Percentiles rank a stretch among this genome's conserved stretches.
phyloP scores from a whole-genome alignment of 2,113 vertebrate genomes.

The Perca fluviatilis region DNA sequence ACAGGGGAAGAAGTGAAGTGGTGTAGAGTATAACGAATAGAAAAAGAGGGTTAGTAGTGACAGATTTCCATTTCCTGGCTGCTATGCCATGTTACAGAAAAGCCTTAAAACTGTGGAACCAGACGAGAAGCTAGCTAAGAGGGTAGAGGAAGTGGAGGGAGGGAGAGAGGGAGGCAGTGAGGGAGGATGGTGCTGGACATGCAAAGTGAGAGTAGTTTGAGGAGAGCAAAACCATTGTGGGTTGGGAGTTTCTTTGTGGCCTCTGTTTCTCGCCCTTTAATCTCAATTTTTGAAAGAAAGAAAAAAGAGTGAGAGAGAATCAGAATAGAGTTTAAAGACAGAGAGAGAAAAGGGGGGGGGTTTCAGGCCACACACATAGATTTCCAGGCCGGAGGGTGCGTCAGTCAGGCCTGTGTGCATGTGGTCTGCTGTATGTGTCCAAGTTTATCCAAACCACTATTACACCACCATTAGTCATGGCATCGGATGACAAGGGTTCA shows the following conservation, averaged over 20 bases:
- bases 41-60: slow-evolving; percentile 24
- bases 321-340: slow-evolving; percentile 14
- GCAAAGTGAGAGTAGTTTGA: slow-evolving; percentile 21
- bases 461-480: slow-evolving; percentile 68
- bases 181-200: slow-evolving; percentile 14
- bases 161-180: not conserved
- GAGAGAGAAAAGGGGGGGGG: not conserved
- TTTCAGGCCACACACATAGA: slow-evolving; percentile 76
- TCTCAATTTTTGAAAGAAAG: slow-evolving; percentile 40
- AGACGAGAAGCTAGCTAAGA: slow-evolving; percentile 18
- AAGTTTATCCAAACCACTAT: slow-evolving; percentile 70
- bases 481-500: slow-evolving; percentile 55
- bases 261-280: slow-evolving; percentile 31
- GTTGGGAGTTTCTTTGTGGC: slow-evolving; percentile 31
- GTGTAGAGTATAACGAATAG: slow-evolving; percentile 12
- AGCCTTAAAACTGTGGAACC: slow-evolving; percentile 17
- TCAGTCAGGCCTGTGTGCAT: slow-evolving; percentile 71
- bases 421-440: slow-evolving; percentile 70
- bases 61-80: slow-evolving; percentile 51
- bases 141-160: slow-evolving; percentile 2
- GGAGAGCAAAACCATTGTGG: slow-evolving; percentile 37
- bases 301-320: slow-evolving; percentile 24
- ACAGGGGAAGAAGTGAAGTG: slow-evolving; percentile 39
- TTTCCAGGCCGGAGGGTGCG: slow-evolving; percentile 66
- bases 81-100: slow-evolving; percentile 47